Percentiles rank a stretch among this genome's conserved stretches.
phyloP scores from a whole-genome alignment of 2,888 invertebrate genomes.

The Hedychridium roseum region DNA sequence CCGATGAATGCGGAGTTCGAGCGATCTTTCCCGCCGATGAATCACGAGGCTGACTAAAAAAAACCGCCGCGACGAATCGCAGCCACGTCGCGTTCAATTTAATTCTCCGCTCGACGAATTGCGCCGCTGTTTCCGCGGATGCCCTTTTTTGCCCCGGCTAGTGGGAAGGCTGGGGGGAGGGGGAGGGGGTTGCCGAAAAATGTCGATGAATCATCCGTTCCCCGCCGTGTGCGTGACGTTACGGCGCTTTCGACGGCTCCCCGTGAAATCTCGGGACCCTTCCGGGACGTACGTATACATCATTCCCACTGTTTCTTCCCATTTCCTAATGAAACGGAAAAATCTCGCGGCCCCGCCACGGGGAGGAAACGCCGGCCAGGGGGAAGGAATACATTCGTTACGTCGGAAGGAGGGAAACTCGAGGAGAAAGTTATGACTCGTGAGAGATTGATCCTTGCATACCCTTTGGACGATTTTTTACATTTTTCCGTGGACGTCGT shows the following conservation, averaged over 20 bases:
- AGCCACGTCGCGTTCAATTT: constrained; percentile 31
- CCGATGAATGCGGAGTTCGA: too few species aligned
- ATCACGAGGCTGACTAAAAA: constrained; percentile 31
- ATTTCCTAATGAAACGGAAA: neutral
- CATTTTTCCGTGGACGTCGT: too few species aligned
- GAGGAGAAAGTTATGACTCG: too few species aligned
- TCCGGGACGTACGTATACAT: neutral
- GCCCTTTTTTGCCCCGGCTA: neutral
- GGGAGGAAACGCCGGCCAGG: constrained; percentile 9
- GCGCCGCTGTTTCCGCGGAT: constrained; percentile 16
- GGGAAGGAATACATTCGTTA: too few species aligned
- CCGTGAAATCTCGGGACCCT: neutral
- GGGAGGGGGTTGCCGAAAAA: neutral
- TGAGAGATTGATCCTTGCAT: too few species aligned
- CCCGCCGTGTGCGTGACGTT: neutral
- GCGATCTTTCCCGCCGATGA: constrained; percentile 34
- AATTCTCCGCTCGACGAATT: constrained; percentile 28
- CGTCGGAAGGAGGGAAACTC: too few species aligned
- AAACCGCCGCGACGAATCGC: constrained; percentile 31
- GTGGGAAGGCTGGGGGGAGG: neutral
- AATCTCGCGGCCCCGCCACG: constrained; percentile 10
- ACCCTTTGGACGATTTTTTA: too few species aligned
- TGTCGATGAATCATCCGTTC: constrained; percentile 25
- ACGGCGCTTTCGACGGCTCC: constrained; percentile 10
- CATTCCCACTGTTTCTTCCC: neutral